phyloP scores from a whole-genome alignment of 2,888 invertebrate species.

The Hipparchia semele region DNA sequence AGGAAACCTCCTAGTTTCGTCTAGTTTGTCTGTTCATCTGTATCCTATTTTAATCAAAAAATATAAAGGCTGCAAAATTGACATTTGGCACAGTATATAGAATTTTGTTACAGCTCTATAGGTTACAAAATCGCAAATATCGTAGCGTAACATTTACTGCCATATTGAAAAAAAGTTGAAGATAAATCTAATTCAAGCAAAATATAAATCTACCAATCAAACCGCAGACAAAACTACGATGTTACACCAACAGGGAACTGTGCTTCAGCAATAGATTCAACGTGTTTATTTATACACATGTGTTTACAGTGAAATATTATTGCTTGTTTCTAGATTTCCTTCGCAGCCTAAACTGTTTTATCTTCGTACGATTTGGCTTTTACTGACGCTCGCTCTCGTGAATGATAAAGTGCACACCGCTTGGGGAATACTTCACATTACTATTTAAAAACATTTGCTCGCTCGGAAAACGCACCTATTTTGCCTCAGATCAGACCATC shows the following conservation, averaged over 20 bases:
- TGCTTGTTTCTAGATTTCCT: constrained; percentile 40
- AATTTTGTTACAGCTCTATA: too few species aligned
- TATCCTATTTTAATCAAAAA: too few species aligned
- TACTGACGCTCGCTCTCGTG: constrained; percentile 64
- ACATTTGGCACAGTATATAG: too few species aligned
- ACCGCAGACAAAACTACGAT: constrained; percentile 11
- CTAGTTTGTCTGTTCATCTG: too few species aligned
- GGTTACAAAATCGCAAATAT: too few species aligned
- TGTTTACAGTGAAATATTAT: constrained; percentile 38
- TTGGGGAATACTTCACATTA: constrained; percentile 3
- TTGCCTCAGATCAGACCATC: background rate
- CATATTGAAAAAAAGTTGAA: too few species aligned
- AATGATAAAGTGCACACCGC: constrained; percentile 67
- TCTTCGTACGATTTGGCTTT: constrained; percentile 53
- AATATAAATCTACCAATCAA: constrained; percentile 13
- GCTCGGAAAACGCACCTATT: background rate
- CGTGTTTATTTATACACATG: constrained; percentile 38
- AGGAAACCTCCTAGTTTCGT: too few species aligned
- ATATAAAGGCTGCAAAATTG: too few species aligned
- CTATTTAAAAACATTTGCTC: background rate
- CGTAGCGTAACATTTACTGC: too few species aligned
- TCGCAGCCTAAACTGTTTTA: constrained; percentile 55
- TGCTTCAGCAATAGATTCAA: constrained; percentile 23
- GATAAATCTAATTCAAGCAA: constrained; percentile 8
- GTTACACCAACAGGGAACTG: constrained; percentile 41